Conservation (phyloP, 2,113 vertebrate species). For the Entomyzon cyanotis region DNA sequence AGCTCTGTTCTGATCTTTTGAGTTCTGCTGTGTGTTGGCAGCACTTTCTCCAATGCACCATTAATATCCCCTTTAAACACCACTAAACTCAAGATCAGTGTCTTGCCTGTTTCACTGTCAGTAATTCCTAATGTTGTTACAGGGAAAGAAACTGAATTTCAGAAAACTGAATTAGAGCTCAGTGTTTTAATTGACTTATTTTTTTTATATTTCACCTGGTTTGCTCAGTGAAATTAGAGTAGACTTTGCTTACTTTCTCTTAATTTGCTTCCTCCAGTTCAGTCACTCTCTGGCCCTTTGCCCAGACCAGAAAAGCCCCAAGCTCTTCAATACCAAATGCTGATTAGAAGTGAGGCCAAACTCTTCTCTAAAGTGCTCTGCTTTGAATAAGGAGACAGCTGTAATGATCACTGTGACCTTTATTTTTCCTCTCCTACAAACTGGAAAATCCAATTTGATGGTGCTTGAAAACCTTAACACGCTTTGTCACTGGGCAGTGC, state of each 20-base stretch:
- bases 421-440: constrained; percentile 6
- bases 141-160: background rate
- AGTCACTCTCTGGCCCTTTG: constrained; percentile 28
- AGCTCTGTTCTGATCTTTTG: background rate
- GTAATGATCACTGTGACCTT: background rate
- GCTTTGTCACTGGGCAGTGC: background rate
- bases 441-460: background rate
- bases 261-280: background rate
- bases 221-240: background rate
- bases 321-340: background rate
- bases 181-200: background rate
- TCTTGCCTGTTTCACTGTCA: background rate
- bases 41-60: background rate
- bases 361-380: background rate
- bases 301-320: constrained; percentile 14
- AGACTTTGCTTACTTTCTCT: constrained; percentile 37
- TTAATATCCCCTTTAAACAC: background rate
- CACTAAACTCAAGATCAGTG: background rate
- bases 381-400: constrained; percentile 11
- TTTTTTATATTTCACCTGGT: constrained; percentile 23
- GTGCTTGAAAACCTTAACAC: background rate
- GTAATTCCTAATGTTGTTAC: background rate
- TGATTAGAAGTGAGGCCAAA: constrained; percentile 37
- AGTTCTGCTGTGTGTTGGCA: background rate
- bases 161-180: background rate